Evolutionary conservation across 2,797 vertebrate species (phyloP).

Genomic region (Garrulus glandarius): DNA sequence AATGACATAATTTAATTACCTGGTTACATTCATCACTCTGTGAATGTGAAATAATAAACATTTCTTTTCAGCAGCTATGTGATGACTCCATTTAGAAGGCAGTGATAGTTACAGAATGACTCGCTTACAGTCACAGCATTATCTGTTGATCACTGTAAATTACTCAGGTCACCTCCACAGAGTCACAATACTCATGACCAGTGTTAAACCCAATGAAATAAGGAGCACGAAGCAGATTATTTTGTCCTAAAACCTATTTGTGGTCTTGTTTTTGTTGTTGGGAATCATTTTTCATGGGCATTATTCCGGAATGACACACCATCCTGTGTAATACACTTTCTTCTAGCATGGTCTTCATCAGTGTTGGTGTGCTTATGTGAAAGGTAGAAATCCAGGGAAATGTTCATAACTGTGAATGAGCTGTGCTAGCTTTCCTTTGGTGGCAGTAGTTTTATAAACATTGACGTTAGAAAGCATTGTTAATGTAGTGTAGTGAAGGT

Average conservation of each 20-base stretch:
- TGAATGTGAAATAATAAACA: not conserved
- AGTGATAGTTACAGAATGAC: not conserved
- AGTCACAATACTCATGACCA: slow-evolving; percentile 19
- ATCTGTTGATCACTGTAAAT: slow-evolving; percentile 26
- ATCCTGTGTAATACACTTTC: not conserved
- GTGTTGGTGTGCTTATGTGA: not conserved
- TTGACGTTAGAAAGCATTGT: not conserved
- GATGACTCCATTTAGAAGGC: slow-evolving; percentile 12
- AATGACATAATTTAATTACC: slow-evolving; percentile 2
- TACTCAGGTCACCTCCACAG: not conserved
- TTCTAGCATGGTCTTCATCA: not conserved
- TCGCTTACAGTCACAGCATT: not conserved
- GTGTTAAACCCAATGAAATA: slow-evolving; percentile 7
- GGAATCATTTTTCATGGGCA: not conserved
- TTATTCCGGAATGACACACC: not conserved
- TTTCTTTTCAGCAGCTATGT: not conserved
- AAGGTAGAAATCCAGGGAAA: not conserved
- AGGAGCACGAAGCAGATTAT: slow-evolving; percentile 39
- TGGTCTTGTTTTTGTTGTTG: not conserved
- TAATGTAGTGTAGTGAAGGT: not conserved
- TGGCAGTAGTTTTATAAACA: not conserved
- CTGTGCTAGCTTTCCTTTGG: not conserved
- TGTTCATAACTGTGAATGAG: not conserved
- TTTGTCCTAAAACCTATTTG: not conserved
- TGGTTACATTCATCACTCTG: not conserved